phyloP scores from a whole-genome alignment of 2,797 vertebrate species.

The Fratercula arctica region DNA sequence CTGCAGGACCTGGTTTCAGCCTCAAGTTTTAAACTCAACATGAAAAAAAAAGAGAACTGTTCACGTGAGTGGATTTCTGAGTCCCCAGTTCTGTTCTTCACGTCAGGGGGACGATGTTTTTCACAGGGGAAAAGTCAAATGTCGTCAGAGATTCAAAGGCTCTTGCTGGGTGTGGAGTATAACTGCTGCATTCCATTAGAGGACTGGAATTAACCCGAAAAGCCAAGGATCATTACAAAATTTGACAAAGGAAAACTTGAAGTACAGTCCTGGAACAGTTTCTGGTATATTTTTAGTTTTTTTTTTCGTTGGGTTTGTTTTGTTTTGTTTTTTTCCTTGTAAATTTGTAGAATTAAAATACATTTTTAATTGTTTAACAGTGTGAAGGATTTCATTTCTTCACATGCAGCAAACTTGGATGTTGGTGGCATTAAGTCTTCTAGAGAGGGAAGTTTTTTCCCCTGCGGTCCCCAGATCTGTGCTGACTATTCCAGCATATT shows the following conservation, averaged over 20 bases:
- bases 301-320: neutral
- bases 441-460: neutral
- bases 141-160: neutral
- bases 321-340: slow-evolving; percentile 48
- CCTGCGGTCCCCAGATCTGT: too few relatives aligned
- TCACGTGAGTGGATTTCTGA: slow-evolving; percentile 16
- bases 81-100: neutral
- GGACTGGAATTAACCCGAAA: slow-evolving; percentile 28
- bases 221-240: slow-evolving; percentile 43
- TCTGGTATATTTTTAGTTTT: neutral
- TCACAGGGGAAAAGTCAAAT: neutral
- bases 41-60: neutral
- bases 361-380: slow-evolving; percentile 59
- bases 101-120: neutral
- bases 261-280: slow-evolving; percentile 34
- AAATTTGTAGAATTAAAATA: slow-evolving; percentile 83
- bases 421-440: neutral
- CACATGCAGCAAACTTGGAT: neutral
- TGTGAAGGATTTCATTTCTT: slow-evolving; percentile 51
- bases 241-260: slow-evolving; percentile 39
- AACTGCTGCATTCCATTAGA: slow-evolving; percentile 44
- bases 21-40: slow-evolving; percentile 86
- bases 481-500: neutral
- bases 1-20: slow-evolving; percentile 95
- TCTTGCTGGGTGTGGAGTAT: slow-evolving; percentile 13